phyloP scores from a whole-genome alignment of 2,888 invertebrate genomes.

The Linyphia triangularis region DNA sequence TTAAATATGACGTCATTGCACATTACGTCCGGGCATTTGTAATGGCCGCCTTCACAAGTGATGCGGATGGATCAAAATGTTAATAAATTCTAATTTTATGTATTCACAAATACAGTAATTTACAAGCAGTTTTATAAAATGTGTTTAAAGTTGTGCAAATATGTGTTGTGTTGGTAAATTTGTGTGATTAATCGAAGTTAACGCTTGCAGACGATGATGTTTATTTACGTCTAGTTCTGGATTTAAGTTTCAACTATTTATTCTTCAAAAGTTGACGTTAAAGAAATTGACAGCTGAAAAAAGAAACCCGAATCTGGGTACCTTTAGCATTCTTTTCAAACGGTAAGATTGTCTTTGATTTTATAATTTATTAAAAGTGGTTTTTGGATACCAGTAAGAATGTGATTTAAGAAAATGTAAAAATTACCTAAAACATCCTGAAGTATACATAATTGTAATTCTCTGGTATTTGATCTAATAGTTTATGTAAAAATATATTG shows the following conservation, averaged over 20 bases:
- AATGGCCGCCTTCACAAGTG: constrained; percentile 73
- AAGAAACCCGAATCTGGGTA: background rate
- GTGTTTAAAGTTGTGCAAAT: constrained; percentile 19
- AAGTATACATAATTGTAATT: no score
- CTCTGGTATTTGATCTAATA: no score
- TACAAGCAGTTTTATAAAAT: background rate
- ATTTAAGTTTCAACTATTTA: constrained; percentile 29
- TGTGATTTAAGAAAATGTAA: background rate
- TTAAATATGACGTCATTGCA: constrained; percentile 73
- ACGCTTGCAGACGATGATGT: constrained; percentile 26
- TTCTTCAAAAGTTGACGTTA: constrained; percentile 8
- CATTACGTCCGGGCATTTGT: constrained; percentile 74
- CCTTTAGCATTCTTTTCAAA: background rate
- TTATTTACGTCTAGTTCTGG: constrained; percentile 39
- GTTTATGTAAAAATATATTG: no score
- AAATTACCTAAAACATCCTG: no score
- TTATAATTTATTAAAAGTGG: background rate
- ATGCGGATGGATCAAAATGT: constrained; percentile 73
- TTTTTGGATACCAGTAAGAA: background rate
- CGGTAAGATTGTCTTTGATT: constrained; percentile 17
- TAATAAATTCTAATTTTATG: constrained; percentile 49
- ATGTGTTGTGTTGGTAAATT: background rate
- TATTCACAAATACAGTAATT: background rate
- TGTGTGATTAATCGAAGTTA: background rate
- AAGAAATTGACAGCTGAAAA: constrained; percentile 13